Percentiles rank a stretch among this genome's conserved stretches.
Conservation (phyloP, 2,888 invertebrate genomes). For the Mongoloraphidia duomilia region DNA sequence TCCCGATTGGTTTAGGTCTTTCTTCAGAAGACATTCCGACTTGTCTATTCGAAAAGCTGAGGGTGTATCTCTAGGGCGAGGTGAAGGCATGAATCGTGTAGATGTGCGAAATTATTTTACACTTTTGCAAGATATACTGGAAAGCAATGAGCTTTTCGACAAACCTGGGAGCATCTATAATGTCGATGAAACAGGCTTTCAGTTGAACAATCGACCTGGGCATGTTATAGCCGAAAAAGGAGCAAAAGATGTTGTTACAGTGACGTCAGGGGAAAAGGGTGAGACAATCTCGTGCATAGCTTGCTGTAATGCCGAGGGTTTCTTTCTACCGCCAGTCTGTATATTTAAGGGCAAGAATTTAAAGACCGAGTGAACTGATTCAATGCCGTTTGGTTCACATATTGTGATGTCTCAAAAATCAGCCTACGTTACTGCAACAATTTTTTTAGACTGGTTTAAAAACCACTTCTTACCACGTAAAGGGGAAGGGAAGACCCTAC, state of each 20-base stretch:
- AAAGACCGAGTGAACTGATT: slow-evolving; percentile 15
- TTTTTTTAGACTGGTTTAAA: too few species aligned
- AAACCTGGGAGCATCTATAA: slow-evolving; percentile 16
- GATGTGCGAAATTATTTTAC: slow-evolving; percentile 11
- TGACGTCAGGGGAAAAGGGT: slow-evolving; percentile 11
- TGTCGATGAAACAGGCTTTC: slow-evolving; percentile 15
- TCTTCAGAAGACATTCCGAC: slow-evolving; percentile 12
- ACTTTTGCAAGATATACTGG: slow-evolving; percentile 6
- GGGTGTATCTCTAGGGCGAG: slow-evolving; percentile 17
- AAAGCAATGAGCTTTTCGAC: slow-evolving; percentile 10
- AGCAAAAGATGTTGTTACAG: slow-evolving; percentile 12
- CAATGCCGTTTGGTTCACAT: slow-evolving; percentile 12
- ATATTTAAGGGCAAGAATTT: slow-evolving; percentile 17
- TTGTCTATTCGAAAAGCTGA: slow-evolving; percentile 18
- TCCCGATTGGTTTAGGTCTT: slow-evolving; percentile 16
- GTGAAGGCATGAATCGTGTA: slow-evolving; percentile 16
- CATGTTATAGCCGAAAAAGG: slow-evolving; percentile 15
- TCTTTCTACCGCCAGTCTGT: slow-evolving; percentile 17
- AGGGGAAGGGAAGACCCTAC: slow-evolving; percentile 6
- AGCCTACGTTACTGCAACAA: slow-evolving; percentile 15
- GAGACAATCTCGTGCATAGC: slow-evolving; percentile 20
- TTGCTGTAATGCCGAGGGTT: slow-evolving; percentile 22
- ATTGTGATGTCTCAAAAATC: slow-evolving; percentile 19
- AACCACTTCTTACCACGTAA: slow-evolving; percentile 10
- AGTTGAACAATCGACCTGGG: slow-evolving; percentile 11